Conservation (phyloP, 2,797 vertebrate species). For the Sphenodon punctatus region DNA sequence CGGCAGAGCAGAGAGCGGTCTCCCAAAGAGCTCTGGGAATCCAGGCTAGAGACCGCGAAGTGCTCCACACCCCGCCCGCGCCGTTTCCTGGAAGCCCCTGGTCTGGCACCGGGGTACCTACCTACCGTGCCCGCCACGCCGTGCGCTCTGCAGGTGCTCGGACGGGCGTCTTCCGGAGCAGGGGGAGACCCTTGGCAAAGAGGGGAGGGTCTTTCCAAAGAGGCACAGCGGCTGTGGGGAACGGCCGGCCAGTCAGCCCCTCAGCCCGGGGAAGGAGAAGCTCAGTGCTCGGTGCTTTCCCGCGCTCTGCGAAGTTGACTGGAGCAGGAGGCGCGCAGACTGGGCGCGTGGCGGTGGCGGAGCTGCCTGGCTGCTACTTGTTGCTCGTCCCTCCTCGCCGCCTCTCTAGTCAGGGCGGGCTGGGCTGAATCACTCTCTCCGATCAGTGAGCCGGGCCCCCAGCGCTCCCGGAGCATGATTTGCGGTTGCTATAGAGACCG, state of each 20-base stretch:
- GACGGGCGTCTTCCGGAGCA: too few relatives aligned
- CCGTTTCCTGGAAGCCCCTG: background rate
- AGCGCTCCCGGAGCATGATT: constrained; percentile 6
- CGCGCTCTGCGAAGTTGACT: too few relatives aligned
- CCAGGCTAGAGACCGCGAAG: too few relatives aligned
- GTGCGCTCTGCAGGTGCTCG: background rate
- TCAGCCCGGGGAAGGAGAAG: too few relatives aligned
- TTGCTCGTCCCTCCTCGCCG: background rate
- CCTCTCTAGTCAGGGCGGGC: background rate
- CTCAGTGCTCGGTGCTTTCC: too few relatives aligned
- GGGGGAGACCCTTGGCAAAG: background rate
- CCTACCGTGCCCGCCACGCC: too few relatives aligned
- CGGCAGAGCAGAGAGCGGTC: too few relatives aligned
- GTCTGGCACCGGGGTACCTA: background rate
- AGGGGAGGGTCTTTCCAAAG: background rate
- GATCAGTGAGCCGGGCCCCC: background rate
- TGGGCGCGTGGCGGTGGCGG: background rate
- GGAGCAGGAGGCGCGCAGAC: too few relatives aligned
- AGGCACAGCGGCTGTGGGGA: background rate
- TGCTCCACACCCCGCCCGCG: too few relatives aligned
- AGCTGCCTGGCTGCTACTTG: background rate
- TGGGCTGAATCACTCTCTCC: background rate
- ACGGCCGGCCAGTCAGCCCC: background rate
- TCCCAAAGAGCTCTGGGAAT: too few relatives aligned
- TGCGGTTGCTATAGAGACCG: constrained; percentile 62